Percentiles rank a stretch among this genome's conserved stretches.
Evolutionary conservation across 2,113 vertebrate genomes (phyloP).

Genomic region (Stigmatopora nigra): DNA sequence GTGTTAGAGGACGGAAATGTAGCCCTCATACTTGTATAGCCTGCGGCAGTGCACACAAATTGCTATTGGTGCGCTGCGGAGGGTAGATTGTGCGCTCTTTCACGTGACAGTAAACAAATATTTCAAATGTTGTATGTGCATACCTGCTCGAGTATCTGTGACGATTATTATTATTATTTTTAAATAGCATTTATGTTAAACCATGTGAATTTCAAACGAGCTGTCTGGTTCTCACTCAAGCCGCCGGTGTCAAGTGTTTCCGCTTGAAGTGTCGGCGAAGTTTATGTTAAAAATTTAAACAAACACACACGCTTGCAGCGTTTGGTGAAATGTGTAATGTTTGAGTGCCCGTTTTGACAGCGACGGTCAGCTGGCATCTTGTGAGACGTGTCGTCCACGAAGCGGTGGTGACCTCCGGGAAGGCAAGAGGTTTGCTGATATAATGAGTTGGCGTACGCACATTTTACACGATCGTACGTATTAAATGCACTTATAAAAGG

Average conservation of each 20-base stretch:
- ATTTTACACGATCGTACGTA: background rate
- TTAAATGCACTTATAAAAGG: background rate
- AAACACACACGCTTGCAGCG: background rate
- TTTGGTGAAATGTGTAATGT: background rate
- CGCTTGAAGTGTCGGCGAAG: constrained; percentile 29
- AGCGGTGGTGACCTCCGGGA: constrained; percentile 27
- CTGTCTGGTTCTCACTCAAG: constrained; percentile 28
- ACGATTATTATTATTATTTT: background rate
- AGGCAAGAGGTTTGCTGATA: constrained; percentile 23
- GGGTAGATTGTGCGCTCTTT: constrained; percentile 49
- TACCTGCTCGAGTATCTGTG: background rate
- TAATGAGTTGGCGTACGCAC: background rate
- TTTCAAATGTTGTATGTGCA: constrained; percentile 7
- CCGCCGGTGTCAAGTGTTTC: constrained; percentile 34
- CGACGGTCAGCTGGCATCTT: background rate
- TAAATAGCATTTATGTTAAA: constrained; percentile 8
- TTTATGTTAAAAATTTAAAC: constrained; percentile 21
- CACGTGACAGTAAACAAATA: constrained; percentile 40
- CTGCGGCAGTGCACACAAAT: constrained; percentile 42
- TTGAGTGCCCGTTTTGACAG: background rate
- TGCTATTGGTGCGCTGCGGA: constrained; percentile 42
- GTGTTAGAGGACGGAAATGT: constrained; percentile 41
- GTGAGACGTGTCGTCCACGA: constrained; percentile 22
- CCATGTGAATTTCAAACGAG: constrained; percentile 41
- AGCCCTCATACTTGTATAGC: constrained; percentile 35